Percentiles rank a stretch among this genome's conserved stretches.
Evolutionary conservation across 2,113 vertebrate genomes (phyloP).

Genomic region (Pygoscelis adeliae): DNA sequence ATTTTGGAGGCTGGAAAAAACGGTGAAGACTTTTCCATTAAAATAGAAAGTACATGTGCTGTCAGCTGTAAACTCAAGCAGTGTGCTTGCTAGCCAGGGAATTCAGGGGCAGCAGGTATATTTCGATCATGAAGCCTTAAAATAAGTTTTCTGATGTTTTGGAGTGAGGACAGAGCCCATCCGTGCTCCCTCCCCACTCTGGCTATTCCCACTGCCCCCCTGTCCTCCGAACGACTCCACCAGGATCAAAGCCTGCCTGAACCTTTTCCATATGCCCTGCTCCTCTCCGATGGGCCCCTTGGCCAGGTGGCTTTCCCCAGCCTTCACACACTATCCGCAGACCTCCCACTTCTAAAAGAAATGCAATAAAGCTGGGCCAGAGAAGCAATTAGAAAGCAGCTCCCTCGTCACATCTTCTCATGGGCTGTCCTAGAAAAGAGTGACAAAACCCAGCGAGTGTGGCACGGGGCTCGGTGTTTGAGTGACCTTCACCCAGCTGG

Average conservation of each 20-base stretch:
- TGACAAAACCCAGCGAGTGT: accelerated
- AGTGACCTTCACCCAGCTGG: accelerated
- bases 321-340: background rate
- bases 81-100: accelerated
- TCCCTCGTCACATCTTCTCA: background rate
- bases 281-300: accelerated
- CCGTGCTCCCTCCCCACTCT: accelerated
- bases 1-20: background rate
- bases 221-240: background rate
- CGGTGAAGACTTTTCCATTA: background rate
- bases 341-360: background rate
- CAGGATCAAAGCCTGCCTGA: background rate
- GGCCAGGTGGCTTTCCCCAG: background rate
- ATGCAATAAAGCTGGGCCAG: background rate
- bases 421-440: background rate
- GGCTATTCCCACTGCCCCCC: background rate
- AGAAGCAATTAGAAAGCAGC: background rate
- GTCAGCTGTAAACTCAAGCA: background rate
- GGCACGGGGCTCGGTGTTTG: accelerated
- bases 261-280: background rate
- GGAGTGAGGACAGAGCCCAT: background rate
- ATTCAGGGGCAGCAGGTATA: background rate
- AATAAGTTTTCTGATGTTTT: background rate
- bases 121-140: background rate
- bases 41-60: background rate